These are phyloP conservation scores for Acanthosepion lycidas DNA, from an alignment of 2,888 invertebrate species.

Conservation along the genomic window DNA sequence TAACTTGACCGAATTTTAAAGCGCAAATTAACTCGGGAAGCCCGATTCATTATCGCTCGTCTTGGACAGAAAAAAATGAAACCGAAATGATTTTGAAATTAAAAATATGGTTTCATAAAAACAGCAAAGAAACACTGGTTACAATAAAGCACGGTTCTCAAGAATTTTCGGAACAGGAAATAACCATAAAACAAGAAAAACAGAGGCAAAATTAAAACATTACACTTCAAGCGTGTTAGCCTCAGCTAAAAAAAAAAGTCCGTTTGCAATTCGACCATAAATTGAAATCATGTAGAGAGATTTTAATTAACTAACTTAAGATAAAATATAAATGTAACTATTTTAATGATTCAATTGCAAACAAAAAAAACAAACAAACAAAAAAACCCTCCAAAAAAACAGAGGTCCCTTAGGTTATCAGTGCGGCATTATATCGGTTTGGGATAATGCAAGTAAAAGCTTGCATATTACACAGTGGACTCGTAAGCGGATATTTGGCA, in stretches of 20 bases:
- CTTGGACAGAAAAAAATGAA: neutral
- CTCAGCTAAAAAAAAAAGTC: neutral
- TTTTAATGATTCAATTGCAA: no score
- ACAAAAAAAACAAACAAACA: no score
- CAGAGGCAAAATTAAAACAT: neutral
- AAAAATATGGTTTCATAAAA: no score
- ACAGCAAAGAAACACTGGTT: no score
- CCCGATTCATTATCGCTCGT: neutral
- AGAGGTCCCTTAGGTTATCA: no score
- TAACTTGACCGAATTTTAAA: slow-evolving; percentile 33
- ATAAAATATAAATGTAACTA: neutral
- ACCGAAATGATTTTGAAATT: neutral
- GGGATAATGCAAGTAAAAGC: no score
- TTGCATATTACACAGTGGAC: no score
- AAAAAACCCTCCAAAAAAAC: no score
- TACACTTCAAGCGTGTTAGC: neutral
- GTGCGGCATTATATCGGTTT: no score
- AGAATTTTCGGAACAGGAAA: neutral
- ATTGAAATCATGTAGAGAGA: neutral
- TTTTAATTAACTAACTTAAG: neutral
- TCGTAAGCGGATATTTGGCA: no score
- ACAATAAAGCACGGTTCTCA: no score
- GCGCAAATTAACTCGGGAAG: neutral
- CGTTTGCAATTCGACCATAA: neutral
- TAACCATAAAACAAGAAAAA: neutral